These are phyloP conservation scores for Eristalis arbustorum DNA, from an alignment of 2,888 invertebrate species.

Conservation along the genomic window DNA sequence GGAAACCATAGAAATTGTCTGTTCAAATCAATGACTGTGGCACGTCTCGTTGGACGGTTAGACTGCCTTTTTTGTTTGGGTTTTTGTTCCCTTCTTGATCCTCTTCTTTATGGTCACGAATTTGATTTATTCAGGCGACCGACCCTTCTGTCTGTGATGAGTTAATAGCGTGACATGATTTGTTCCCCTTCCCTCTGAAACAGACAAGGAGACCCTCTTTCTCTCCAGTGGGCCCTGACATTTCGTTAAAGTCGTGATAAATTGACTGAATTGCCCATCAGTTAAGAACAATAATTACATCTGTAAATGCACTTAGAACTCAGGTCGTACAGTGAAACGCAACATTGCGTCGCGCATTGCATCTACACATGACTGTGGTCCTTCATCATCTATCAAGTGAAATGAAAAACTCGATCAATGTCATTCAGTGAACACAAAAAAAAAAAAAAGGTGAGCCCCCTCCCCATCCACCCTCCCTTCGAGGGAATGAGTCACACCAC, in stretches of 20 bases:
- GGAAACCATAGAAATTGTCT: slow-evolving; percentile 57
- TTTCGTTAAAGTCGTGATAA: slow-evolving; percentile 42
- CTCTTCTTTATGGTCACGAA: slow-evolving; percentile 42
- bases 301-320: slow-evolving; percentile 55
- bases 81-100: not conserved
- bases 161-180: slow-evolving; percentile 70
- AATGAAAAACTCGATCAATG: slow-evolving; percentile 18
- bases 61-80: not conserved
- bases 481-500: slow-evolving; percentile 22
- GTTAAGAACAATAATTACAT: slow-evolving; percentile 58
- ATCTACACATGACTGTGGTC: not conserved
- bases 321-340: not conserved
- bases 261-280: slow-evolving; percentile 64
- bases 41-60: slow-evolving; percentile 35
- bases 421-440: not conserved
- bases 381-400: slow-evolving; percentile 52
- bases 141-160: slow-evolving; percentile 52
- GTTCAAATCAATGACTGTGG: slow-evolving; percentile 43
- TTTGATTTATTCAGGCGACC: not conserved
- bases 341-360: not conserved
- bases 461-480: not conserved
- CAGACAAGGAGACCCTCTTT: no score
- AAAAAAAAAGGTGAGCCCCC: not conserved
- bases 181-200: not conserved
- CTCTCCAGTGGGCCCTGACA: not conserved